Evolutionary conservation across 2,888 invertebrate species (phyloP).

Genomic region (Rutpela maculata): DNA sequence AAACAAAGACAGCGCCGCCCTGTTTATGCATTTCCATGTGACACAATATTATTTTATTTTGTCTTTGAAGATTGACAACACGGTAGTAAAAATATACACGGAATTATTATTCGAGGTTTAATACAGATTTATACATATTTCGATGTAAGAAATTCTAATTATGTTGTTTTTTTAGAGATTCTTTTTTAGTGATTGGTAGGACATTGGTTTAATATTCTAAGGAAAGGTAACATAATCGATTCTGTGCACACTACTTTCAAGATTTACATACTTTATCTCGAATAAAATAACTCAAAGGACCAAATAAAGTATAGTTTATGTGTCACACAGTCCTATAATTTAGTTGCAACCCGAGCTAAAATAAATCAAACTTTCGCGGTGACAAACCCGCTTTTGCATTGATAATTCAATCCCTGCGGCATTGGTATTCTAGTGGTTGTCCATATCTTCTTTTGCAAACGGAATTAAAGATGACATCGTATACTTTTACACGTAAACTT

Average conservation of each 20-base stretch:
- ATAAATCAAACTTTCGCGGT: conserved; percentile 66
- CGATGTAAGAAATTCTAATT: no score
- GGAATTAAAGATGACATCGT: conserved; percentile 69
- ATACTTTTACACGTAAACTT: conserved; percentile 63
- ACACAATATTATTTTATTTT: no score
- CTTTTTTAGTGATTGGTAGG: no score
- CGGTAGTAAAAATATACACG: no score
- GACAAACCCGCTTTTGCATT: conserved; percentile 62
- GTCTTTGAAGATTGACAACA: no score
- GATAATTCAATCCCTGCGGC: conserved; percentile 62
- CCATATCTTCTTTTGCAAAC: conserved; percentile 63
- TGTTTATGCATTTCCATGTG: no score
- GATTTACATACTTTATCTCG: background rate
- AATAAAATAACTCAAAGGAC: conserved; percentile 5
- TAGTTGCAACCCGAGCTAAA: conserved; percentile 51
- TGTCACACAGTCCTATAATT: conserved; percentile 43
- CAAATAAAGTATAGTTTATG: conserved; percentile 27
- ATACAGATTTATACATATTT: no score
- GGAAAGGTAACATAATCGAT: no score
- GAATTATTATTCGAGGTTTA: no score
- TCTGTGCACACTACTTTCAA: background rate
- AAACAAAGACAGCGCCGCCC: no score
- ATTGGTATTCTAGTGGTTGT: conserved; percentile 63
- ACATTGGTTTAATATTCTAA: no score
- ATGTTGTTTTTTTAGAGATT: no score